Percentiles rank a stretch among this genome's conserved stretches.
These are phyloP conservation scores for Porphyrio hochstetteri DNA, from an alignment of 2,113 vertebrate genomes.

Conservation along the genomic window DNA sequence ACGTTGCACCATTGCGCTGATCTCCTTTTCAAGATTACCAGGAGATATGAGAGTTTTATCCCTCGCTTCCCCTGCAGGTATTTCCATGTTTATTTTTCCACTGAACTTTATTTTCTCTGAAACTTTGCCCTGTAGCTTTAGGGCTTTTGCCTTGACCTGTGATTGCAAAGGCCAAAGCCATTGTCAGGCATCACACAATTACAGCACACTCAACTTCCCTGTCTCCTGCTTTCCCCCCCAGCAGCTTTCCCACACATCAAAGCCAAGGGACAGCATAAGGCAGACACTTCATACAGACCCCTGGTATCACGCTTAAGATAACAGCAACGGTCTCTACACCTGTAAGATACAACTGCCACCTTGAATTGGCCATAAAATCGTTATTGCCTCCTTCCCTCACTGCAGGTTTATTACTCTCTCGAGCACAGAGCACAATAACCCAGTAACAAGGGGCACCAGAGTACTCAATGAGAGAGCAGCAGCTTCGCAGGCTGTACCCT, in stretches of 20 bases:
- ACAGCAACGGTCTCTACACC: neutral
- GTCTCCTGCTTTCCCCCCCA: neutral
- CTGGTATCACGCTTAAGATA: neutral
- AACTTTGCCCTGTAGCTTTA: neutral
- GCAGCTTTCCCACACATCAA: neutral
- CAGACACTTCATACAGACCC: neutral
- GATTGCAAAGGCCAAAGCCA: neutral
- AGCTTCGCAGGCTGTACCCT: neutral
- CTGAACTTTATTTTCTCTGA: neutral
- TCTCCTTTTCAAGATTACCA: neutral
- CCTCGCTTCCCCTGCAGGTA: neutral
- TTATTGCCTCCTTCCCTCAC: neutral
- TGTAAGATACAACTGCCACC: neutral
- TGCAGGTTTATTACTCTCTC: neutral
- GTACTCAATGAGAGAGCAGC: neutral
- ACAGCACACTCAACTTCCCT: neutral
- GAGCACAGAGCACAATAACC: neutral
- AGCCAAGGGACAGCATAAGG: neutral
- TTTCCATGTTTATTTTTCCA: neutral
- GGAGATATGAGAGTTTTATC: neutral
- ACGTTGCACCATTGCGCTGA: neutral
- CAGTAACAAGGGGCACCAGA: neutral
- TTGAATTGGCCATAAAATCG: neutral
- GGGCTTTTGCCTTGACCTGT: neutral
- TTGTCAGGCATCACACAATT: neutral